Conservation (phyloP, 2,113 vertebrate genomes). For the Strigops habroptila region DNA sequence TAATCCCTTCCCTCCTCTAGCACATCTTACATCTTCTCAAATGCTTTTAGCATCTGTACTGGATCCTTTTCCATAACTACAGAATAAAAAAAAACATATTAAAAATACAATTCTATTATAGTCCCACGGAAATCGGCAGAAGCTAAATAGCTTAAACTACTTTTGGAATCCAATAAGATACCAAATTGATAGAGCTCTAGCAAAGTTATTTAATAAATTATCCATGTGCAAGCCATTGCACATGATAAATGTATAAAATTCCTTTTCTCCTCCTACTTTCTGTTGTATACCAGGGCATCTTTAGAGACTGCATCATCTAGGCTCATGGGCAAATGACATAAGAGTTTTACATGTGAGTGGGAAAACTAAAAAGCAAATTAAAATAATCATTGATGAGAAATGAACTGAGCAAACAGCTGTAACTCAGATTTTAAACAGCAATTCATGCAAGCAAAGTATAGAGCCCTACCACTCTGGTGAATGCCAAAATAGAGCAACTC, state of each 20-base stretch:
- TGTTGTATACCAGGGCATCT: background rate
- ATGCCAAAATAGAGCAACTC: background rate
- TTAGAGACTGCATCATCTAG: background rate
- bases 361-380: background rate
- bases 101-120: background rate
- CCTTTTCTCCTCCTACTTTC: background rate
- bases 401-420: background rate
- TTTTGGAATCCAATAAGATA: background rate
- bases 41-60: background rate
- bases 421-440: background rate
- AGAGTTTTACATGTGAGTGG: background rate
- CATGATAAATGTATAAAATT: background rate
- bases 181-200: background rate
- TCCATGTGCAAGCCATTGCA: background rate
- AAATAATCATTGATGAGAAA: background rate
- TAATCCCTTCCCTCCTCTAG: background rate
- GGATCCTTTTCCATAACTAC: background rate
- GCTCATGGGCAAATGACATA: background rate
- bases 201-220: conserved; percentile 6
- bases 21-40: background rate
- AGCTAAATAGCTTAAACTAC: background rate
- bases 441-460: background rate
- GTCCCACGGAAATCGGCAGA: background rate
- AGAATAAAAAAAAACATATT: background rate
- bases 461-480: background rate